phyloP scores from a whole-genome alignment of 2,113 vertebrate species.

The Cheilinus undulatus region DNA sequence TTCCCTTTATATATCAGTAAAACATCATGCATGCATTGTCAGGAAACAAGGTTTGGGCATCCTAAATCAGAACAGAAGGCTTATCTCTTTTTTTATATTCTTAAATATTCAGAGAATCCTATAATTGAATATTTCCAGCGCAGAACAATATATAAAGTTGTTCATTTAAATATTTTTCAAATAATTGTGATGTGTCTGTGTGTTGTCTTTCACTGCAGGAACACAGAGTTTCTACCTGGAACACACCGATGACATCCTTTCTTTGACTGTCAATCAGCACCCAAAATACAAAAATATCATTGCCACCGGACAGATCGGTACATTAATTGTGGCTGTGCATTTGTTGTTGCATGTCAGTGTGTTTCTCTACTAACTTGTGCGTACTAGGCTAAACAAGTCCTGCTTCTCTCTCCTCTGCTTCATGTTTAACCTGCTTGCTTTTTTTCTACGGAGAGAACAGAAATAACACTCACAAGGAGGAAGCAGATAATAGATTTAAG shows the following conservation, averaged over 20 bases:
- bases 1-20: too few species aligned
- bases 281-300: conserved; percentile 97
- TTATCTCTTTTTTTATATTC: too few species aligned
- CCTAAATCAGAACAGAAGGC: too few species aligned
- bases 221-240: conserved; percentile 98
- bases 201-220: conserved; percentile 77
- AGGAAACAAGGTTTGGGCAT: too few species aligned
- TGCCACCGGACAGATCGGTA: conserved; percentile 97
- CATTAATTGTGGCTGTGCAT: neutral
- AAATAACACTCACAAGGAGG: neutral
- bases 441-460: neutral
- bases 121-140: too few species aligned
- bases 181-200: neutral
- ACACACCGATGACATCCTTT: conserved; percentile 97
- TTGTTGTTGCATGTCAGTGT: conserved; percentile 4
- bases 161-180: neutral
- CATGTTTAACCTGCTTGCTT: conserved; percentile 70
- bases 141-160: too few species aligned
- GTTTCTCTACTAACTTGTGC: conserved; percentile 46
- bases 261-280: conserved; percentile 97
- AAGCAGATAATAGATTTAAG: neutral
- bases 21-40: too few species aligned
- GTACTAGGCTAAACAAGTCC: conserved; percentile 21
- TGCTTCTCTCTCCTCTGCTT: conserved; percentile 82
- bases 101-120: too few species aligned